phyloP scores from a whole-genome alignment of 2,113 vertebrate species.

The Aix galericulata region DNA sequence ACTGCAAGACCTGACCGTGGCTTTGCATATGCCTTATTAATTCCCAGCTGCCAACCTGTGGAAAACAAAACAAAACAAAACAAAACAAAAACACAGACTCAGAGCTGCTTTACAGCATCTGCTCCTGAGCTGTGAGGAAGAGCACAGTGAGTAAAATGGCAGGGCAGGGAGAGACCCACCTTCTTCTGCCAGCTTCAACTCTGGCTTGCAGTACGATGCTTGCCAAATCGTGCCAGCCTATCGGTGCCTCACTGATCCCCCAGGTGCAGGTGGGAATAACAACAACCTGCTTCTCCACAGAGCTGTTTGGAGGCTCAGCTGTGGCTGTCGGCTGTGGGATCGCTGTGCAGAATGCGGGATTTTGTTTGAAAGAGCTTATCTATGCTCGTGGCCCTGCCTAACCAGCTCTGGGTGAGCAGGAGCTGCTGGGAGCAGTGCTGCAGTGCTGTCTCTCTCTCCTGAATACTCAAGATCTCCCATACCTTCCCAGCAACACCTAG shows the following conservation, averaged over 20 bases:
- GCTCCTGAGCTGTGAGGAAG: neutral
- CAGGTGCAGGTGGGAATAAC: neutral
- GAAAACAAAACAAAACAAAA: neutral
- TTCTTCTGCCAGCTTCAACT: neutral
- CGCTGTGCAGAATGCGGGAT: neutral
- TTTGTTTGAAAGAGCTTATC: neutral
- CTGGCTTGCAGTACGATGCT: neutral
- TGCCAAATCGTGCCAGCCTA: neutral
- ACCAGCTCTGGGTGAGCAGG: neutral
- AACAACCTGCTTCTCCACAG: neutral
- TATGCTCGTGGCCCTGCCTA: neutral
- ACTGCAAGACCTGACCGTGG: neutral
- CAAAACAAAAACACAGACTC: neutral
- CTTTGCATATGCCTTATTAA: neutral
- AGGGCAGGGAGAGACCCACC: neutral
- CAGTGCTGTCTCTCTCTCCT: neutral
- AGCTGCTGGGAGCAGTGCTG: neutral
- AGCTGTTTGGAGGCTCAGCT: neutral
- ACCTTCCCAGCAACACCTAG: neutral
- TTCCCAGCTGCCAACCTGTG: neutral
- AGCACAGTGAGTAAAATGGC: neutral
- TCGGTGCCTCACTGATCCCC: accelerated
- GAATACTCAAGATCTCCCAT: neutral
- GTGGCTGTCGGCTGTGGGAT: neutral
- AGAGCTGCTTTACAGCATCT: neutral